Base-by-base conservation (phyloP, 2,888 invertebrate species). In the Capitulum mitella region DNA sequence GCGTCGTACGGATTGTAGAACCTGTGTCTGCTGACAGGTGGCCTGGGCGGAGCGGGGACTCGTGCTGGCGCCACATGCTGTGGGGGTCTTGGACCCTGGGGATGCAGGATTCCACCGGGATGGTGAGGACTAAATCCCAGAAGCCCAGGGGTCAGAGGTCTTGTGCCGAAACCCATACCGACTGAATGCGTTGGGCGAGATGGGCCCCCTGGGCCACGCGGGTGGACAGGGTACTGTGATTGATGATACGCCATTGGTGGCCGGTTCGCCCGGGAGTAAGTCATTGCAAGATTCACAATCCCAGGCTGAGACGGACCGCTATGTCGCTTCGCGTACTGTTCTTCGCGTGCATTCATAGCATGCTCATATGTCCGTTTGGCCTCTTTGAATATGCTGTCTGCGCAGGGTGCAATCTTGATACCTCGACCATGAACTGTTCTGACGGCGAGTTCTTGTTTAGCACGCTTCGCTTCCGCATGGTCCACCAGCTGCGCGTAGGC, bases 401-500 rank as follows among this genome's bases (percentile, higher is more conserved):
- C 70, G 22, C 70, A 70, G 0, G 70, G 70, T 26, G 70, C 22
- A 22, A 70, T 70, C 40, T 70, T 70, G 22, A 70, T 40, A 37
- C 2, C 34, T 10, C 26, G 37, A 1, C 37, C 70, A 29, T 40
- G 40, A 3, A 70, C 40, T 6, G 26, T 12, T 26, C 40, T 70
- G 26, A 40, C 70, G 26, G 26, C 37, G 10, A 70, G 40, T 2
- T 70, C 40, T 22, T 70, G 37, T 40, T 26, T 70, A 2, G 70
- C 70, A 5, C 70, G 46, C 46, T 76, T 29, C 16, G 76, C 76
- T 29, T 76, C 76, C 3, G 76, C n/a, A 3, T 76, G 76, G n/a
- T 48, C 48, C 14, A 29, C 29, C 16, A 76, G 22, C 76, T 76
- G 29, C 1, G 22, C 76, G 19, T 76, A 76, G 6, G 46, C 76